phyloP scores from a whole-genome alignment of 2,888 invertebrate genomes.

The Thysanoteuthis rhombus region DNA sequence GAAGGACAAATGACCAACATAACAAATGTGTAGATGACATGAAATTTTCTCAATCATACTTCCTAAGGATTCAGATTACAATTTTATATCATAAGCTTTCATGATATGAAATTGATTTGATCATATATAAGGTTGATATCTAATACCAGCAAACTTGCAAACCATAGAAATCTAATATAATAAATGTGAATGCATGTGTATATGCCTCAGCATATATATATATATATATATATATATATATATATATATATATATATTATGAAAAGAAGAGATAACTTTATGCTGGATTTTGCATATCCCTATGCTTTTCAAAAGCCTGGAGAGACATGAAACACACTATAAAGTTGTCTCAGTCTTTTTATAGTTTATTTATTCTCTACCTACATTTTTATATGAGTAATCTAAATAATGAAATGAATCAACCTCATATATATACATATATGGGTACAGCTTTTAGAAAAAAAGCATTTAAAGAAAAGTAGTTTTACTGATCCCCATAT shows the following conservation, averaged over 20 bases:
- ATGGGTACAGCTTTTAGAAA: too few relatives aligned
- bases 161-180: not conserved
- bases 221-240: slow-evolving; percentile 17
- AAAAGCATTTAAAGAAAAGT: too few relatives aligned
- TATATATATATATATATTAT: not conserved
- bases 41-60: not conserved
- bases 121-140: not conserved
- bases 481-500: too few relatives aligned
- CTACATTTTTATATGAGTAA: too few relatives aligned
- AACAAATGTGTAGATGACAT: not conserved
- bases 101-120: not conserved
- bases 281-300: too few relatives aligned
- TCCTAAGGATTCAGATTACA: not conserved
- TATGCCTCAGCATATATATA: not conserved
- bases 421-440: too few relatives aligned
- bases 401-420: too few relatives aligned
- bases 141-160: not conserved
- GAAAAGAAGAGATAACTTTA: too few relatives aligned
- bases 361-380: too few relatives aligned
- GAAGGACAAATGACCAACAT: not conserved
- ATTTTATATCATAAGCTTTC: not conserved
- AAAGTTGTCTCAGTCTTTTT: too few relatives aligned
- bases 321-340: too few relatives aligned
- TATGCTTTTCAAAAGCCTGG: too few relatives aligned
- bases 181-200: not conserved